Conservation (phyloP, 2,888 invertebrate species). For the Dioctria linearis region DNA sequence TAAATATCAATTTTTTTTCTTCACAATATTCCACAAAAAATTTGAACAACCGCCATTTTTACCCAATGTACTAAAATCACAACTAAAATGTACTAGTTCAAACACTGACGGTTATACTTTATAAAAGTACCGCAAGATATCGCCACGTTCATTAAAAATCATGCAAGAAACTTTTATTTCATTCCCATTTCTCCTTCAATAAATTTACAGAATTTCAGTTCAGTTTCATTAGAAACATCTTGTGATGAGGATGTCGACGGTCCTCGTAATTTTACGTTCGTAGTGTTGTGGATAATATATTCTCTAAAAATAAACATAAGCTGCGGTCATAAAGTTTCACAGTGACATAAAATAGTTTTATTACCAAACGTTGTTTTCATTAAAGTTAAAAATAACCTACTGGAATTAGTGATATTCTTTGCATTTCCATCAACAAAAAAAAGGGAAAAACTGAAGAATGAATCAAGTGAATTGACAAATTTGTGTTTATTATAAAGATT, state of each 20-base stretch:
- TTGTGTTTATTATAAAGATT: slow-evolving; percentile 16
- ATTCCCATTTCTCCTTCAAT: background rate
- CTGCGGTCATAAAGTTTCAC: slow-evolving; percentile 12
- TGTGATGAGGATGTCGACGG: slow-evolving; percentile 11
- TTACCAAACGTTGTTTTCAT: slow-evolving; percentile 37
- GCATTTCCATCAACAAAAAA: background rate
- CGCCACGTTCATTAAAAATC: background rate
- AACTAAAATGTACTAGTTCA: background rate
- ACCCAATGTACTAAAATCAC: background rate
- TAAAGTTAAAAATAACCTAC: slow-evolving; percentile 36
- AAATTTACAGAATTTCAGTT: slow-evolving; percentile 2
- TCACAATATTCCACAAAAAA: background rate
- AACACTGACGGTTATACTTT: too few species aligned
- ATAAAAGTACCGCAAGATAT: background rate
- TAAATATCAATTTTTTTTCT: too few species aligned
- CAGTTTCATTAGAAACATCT: slow-evolving; percentile 32
- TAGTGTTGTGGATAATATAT: slow-evolving; percentile 14
- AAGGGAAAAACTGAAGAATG: background rate
- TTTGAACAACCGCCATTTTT: background rate
- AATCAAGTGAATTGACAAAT: slow-evolving; percentile 45
- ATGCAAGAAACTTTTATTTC: background rate
- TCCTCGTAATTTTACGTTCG: background rate
- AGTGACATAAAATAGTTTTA: slow-evolving; percentile 51
- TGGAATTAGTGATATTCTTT: slow-evolving; percentile 7
- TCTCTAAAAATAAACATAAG: slow-evolving; percentile 44